A percentile compares a stretch with the other conserved stretches of the same genome.
These are phyloP conservation scores for Hanleya hanleyi DNA, from an alignment of 2,888 invertebrate genomes.

Conservation along the genomic window DNA sequence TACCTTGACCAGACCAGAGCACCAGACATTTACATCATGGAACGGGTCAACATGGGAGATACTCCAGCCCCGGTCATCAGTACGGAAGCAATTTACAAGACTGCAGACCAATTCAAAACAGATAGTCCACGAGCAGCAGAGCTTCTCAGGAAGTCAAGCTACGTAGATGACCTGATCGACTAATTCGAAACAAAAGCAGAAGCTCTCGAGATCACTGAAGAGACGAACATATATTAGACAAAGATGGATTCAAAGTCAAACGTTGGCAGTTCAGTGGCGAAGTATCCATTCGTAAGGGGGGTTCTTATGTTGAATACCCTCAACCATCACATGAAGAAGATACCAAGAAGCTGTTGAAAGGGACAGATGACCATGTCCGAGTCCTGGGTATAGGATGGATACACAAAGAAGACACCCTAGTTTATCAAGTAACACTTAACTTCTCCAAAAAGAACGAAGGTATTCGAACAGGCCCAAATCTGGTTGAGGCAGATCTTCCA, in stretches of 20 bases:
- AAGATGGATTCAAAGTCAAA: slow-evolving; percentile 2
- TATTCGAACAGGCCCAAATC: not conserved
- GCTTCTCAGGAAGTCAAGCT: not conserved
- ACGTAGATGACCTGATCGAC: slow-evolving; percentile 8
- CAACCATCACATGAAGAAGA: too few species aligned
- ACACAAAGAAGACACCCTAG: not conserved
- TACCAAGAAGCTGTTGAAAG: too few species aligned
- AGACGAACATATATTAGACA: slow-evolving; percentile 6
- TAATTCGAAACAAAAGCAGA: not conserved
- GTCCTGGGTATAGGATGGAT: not conserved
- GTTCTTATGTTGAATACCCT: too few species aligned
- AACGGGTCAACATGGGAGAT: slow-evolving; percentile 12
- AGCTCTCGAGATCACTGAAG: not conserved
- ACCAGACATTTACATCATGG: not conserved
- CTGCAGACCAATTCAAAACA: not conserved
- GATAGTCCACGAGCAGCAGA: slow-evolving; percentile 1
- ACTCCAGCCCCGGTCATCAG: slow-evolving; percentile 5
- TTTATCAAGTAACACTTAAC: not conserved
- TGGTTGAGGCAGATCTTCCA: too few species aligned
- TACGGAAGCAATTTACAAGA: not conserved
- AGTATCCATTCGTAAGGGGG: not conserved
- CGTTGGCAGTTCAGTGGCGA: not conserved
- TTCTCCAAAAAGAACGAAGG: slow-evolving; percentile 1
- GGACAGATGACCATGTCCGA: too few species aligned
- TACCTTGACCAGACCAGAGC: not conserved